A percentile compares a stretch with the other conserved stretches of the same genome.
These are phyloP conservation scores for Spinibarbus caldwelli DNA, from an alignment of 2,797 vertebrate species.

Conservation along the genomic window DNA sequence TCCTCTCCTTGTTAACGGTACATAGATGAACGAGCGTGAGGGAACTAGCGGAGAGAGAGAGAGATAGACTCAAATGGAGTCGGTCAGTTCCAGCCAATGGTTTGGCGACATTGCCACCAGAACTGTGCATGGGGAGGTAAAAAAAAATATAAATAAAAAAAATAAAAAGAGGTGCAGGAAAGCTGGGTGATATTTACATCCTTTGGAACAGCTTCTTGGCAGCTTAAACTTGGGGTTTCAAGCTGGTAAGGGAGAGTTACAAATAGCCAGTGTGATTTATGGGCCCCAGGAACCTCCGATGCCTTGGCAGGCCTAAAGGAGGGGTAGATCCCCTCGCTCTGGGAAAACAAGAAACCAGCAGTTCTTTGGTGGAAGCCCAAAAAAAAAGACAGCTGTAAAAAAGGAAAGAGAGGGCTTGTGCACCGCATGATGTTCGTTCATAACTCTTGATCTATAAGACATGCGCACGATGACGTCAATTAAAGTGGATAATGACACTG, in stretches of 20 bases:
- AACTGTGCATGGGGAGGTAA: neutral
- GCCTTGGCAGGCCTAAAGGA: slow-evolving; percentile 40
- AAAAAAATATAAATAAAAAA: too few relatives aligned
- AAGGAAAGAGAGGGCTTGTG: slow-evolving; percentile 7
- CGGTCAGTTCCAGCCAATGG: slow-evolving; percentile 64
- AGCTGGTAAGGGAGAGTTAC: slow-evolving; percentile 47
- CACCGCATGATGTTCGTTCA: slow-evolving; percentile 26
- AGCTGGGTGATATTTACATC: slow-evolving; percentile 30
- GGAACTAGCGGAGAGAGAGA: neutral
- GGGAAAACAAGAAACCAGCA: slow-evolving; percentile 50
- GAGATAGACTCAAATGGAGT: slow-evolving; percentile 63
- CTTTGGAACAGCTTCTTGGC: slow-evolving; percentile 24
- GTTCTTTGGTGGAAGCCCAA: slow-evolving; percentile 37
- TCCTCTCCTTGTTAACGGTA: slow-evolving; percentile 60
- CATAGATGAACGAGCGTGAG: slow-evolving; percentile 13
- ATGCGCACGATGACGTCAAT: slow-evolving; percentile 38
- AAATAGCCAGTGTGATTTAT: slow-evolving; percentile 57
- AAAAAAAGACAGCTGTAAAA: slow-evolving; percentile 18
- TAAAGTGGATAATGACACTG: slow-evolving; percentile 34
- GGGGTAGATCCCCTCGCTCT: slow-evolving; percentile 44
- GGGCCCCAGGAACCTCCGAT: slow-evolving; percentile 46
- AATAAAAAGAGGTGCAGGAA: neutral
- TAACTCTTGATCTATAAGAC: slow-evolving; percentile 40
- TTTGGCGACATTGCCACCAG: slow-evolving; percentile 71
- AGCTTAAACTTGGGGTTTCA: slow-evolving; percentile 35